These are phyloP conservation scores for Eucidaris tribuloides DNA, from an alignment of 35 echinoderm and acorn worm species.

Conservation along the genomic window DNA sequence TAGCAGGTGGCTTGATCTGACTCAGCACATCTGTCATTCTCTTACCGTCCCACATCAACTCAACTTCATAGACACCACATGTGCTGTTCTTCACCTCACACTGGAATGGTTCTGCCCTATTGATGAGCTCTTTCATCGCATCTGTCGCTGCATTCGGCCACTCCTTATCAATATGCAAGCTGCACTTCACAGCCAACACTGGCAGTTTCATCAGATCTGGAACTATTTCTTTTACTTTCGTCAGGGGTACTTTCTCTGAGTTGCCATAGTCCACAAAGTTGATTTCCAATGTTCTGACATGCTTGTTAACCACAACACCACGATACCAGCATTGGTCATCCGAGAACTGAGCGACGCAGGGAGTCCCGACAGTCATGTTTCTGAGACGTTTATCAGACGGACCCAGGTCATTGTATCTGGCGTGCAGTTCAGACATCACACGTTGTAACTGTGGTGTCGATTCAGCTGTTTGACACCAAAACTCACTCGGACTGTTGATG, in stretches of 20 bases:
- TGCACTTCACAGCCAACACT: slow-evolving; percentile 71
- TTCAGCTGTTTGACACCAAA: slow-evolving; percentile 74
- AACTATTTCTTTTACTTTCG: slow-evolving; percentile 46
- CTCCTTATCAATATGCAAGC: slow-evolving; percentile 45
- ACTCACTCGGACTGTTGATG: slow-evolving; percentile 56
- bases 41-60: slow-evolving; percentile 47
- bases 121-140: slow-evolving; percentile 40
- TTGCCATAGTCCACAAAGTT: slow-evolving; percentile 79
- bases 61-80: slow-evolving; percentile 74
- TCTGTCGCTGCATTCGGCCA: slow-evolving; percentile 25
- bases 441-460: slow-evolving; percentile 57
- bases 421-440: slow-evolving; percentile 65
- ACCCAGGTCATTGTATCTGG: not conserved
- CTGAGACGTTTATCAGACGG: slow-evolving; percentile 3
- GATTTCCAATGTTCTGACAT: slow-evolving; percentile 22
- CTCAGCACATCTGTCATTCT: slow-evolving; percentile 44
- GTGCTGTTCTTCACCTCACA: slow-evolving; percentile 18
- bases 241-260: slow-evolving; percentile 30
- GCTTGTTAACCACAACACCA: slow-evolving; percentile 60
- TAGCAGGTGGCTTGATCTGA: slow-evolving; percentile 15
- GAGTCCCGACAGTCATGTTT: slow-evolving; percentile 47
- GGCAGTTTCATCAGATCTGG: slow-evolving; percentile 69
- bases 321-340: slow-evolving; percentile 93
- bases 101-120: slow-evolving; percentile 53
- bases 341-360: slow-evolving; percentile 82